Conservation (phyloP, 2,113 vertebrate species). For the Micronisus gabar region DNA sequence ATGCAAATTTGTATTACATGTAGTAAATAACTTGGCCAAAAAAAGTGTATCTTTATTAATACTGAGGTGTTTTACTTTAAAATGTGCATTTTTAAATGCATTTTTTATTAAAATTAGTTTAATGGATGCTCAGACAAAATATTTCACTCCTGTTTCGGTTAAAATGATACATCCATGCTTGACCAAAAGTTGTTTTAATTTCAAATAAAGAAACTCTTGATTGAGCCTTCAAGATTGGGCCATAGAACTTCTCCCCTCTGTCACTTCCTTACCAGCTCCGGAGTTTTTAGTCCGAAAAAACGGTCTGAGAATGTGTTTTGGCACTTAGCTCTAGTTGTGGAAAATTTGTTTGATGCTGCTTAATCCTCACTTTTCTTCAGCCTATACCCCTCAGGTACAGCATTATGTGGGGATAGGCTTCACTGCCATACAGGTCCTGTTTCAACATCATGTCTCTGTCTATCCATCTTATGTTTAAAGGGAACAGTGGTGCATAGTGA, state of each 20-base stretch:
- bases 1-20: not conserved
- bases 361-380: not conserved
- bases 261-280: not conserved
- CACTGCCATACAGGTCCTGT: not conserved
- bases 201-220: not conserved
- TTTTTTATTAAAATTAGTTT: not conserved
- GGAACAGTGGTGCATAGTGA: not conserved
- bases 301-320: not conserved
- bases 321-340: not conserved
- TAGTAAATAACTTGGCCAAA: not conserved
- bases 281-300: not conserved
- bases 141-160: not conserved
- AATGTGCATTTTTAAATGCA: not conserved
- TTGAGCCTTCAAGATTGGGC: not conserved
- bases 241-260: not conserved
- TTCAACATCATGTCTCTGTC: not conserved
- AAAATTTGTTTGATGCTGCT: not conserved
- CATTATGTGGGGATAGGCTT: not conserved
- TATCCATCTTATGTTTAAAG: not conserved
- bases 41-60: not conserved
- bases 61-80: not conserved
- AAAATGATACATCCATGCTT: not conserved
- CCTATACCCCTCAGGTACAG: not conserved
- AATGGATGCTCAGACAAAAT: not conserved
- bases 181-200: not conserved